Evolutionary conservation across 1,140 invertebrate species (phyloP), one percentile per base, ranked within the genome.

Genomic region (Macrotrachela quadricornifera): DNA sequence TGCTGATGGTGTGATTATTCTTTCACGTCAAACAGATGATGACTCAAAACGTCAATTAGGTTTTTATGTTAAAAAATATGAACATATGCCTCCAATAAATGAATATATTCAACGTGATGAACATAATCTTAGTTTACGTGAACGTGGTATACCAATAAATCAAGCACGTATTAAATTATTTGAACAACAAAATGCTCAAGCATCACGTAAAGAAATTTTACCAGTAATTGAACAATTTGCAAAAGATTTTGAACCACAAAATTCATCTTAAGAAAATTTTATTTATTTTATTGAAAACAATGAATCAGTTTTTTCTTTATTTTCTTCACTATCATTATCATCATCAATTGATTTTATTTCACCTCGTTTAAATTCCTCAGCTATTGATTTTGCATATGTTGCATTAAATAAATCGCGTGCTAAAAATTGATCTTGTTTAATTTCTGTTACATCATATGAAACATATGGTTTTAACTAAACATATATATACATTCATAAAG

Each of bases 141-240:
- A 50, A n/a, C 21, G 21, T 30, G 21, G 21, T 30, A 21, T 59
- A 11, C 47, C 60, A 12, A 15, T 51, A 1, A 17, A 36, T 44
- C 18, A n/a, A 8, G 39, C 43, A 40, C 30, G 17, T 15, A 36
- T 50, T 13, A 10, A 16, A 9, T 17, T 58, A 2, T 50, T 58
- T 43, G 54, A 56, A 16, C 54, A 58, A 50, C 49, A 47, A 36
- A 68, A 68, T 51, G 56, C 64, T 10, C 56, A 50, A 30, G 63
- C 63, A 0, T 64, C 61, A 1, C 56, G 67, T 14, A 68, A 69
- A 56, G 54, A 60, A 54, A 59, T 70, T 30, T 41, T 67, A 13
- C 66, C 66, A n/a, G 49, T 69, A 10, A 51, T 69, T 17, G 59
- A 59, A 45, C 50, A 49, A 13, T 63, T 64, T 10, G 21, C 62